Evolutionary conservation across 2,888 invertebrate species (phyloP).

Genomic region (Deilephila porcellus): DNA sequence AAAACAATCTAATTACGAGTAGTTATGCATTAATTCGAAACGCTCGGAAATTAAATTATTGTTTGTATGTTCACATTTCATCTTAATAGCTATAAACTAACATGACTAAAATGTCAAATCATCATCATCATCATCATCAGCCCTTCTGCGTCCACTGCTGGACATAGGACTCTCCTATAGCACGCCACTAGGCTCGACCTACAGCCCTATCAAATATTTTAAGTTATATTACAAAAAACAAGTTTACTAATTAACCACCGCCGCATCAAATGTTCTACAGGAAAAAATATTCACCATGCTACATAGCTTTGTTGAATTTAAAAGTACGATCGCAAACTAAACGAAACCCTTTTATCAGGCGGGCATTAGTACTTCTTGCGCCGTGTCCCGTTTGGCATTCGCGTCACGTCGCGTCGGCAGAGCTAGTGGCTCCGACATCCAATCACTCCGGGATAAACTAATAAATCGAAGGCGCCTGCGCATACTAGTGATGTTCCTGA

Average conservation of each 20-base stretch:
- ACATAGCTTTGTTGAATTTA: background rate
- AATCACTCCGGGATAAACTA: constrained; percentile 70
- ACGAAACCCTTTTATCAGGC: constrained; percentile 43
- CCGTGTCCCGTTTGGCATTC: constrained; percentile 40
- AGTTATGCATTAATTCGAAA: too few species aligned
- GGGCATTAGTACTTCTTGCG: constrained; percentile 37
- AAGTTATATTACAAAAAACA: too few species aligned
- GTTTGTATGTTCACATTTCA: too few species aligned
- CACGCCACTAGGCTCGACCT: too few species aligned
- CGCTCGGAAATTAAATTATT: too few species aligned
- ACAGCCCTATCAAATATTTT: too few species aligned
- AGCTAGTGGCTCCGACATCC: constrained; percentile 60
- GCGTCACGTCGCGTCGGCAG: constrained; percentile 60
- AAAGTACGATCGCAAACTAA: constrained; percentile 35
- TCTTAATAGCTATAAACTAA: too few species aligned
- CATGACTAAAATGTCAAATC: too few species aligned
- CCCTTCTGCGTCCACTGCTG: too few species aligned
- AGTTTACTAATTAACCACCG: background rate
- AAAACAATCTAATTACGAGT: too few species aligned
- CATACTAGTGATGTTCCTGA: constrained; percentile 53
- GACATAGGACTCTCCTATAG: too few species aligned
- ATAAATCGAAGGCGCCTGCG: constrained; percentile 72
- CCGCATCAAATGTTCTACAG: background rate
- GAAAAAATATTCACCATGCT: background rate
- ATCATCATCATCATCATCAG: too few species aligned